phyloP scores from a whole-genome alignment of 2,888 invertebrate genomes.

The Hemicrepidius hirtus region DNA sequence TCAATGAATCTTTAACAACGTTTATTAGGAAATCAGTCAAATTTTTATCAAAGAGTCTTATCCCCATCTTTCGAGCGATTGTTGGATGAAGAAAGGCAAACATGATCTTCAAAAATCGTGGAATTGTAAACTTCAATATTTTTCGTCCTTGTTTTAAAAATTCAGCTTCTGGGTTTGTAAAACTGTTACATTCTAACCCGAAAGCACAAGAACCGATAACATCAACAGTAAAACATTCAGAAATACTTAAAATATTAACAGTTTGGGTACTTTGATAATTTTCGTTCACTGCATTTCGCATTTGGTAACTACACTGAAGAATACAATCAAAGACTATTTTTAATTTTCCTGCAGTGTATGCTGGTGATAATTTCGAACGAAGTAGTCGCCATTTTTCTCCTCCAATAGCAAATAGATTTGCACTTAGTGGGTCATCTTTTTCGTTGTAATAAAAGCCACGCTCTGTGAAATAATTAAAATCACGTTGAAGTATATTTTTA shows the following conservation, averaged over 20 bases:
- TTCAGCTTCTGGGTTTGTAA: slow-evolving; percentile 59
- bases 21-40: slow-evolving; percentile 32
- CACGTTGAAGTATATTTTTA: slow-evolving; percentile 74
- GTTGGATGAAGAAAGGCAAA: slow-evolving; percentile 52
- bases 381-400: not conserved
- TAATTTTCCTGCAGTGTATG: slow-evolving; percentile 37
- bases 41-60: slow-evolving; percentile 61
- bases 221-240: slow-evolving; percentile 41
- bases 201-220: slow-evolving; percentile 38
- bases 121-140: not conserved
- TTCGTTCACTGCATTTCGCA: not conserved
- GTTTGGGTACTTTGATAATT: not conserved
- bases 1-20: slow-evolving; percentile 61
- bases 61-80: slow-evolving; percentile 50
- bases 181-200: slow-evolving; percentile 26
- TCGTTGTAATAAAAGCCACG: slow-evolving; percentile 70
- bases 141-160: slow-evolving; percentile 58
- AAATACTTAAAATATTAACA: slow-evolving; percentile 38
- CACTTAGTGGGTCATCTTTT: slow-evolving; percentile 74
- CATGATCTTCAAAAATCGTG: slow-evolving; percentile 20
- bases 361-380: not conserved
- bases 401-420: slow-evolving; percentile 46
- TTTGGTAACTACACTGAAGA: slow-evolving; percentile 9
- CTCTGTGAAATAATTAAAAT: slow-evolving; percentile 77
- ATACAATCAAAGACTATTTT: slow-evolving; percentile 10